Base-by-base conservation (phyloP, 2,113 vertebrate species). In the Myrmecobius fasciatus region DNA sequence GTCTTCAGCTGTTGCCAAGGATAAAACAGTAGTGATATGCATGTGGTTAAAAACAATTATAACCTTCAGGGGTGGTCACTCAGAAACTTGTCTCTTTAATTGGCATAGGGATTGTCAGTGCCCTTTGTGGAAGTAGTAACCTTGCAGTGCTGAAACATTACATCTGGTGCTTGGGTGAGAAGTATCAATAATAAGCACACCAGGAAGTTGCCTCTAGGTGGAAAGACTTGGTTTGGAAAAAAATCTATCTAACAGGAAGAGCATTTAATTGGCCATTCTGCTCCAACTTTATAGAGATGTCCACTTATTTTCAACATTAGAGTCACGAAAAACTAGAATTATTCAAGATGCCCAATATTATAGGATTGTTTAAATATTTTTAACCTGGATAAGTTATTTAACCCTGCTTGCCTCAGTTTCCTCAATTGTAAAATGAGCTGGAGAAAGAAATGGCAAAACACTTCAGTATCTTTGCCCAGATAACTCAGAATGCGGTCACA, bases 141-240 rank as follows among this genome's bases (percentile, higher is more conserved):
- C 9, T 94, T 83, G 67, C 48, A 48, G 31, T 90, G 36, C 53
- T 26, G 1, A 95, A 94, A 26, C 92, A 14, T 83, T 52, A 26
- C 48, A 91, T 17, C 91, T 89, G 51, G 60, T 75, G 47, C 8
- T 25, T 94, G 31, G 8, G 31, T 91, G 49, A 91, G 56, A 94
- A 95, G 31, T 94, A 90, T 43, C 51, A 47, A 53, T 28, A 56
- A 49, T 75, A 53, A 20, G 90, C 95, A 90, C 14, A 54, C 48
- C 26, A 94, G 94, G 26, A 43, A 28, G 1, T 54, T 48, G 17
- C 90, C 94, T 91, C 46, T 94, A 53, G 92, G 10, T 54, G 60
- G 83, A 93, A 94, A 91, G 52, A 94, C 94, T n/a, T 36, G 28
- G 53, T 97, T 95, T 96, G 88, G 36, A 20, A 95, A 90, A 51